These are phyloP conservation scores for Burhinus oedicnemus DNA, from an alignment of 2,113 vertebrate genomes.

Conservation along the genomic window DNA sequence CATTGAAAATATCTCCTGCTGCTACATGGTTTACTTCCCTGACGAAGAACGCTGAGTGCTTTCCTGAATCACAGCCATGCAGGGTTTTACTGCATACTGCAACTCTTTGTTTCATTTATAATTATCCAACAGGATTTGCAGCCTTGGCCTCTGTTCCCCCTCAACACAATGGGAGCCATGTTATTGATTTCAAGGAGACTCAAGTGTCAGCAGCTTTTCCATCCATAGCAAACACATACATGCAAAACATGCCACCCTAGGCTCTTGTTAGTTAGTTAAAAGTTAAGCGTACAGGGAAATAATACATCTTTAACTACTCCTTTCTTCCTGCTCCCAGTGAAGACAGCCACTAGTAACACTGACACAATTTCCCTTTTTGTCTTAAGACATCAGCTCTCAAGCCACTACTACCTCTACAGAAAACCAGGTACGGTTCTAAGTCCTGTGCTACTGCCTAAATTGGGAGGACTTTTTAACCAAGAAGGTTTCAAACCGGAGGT, in stretches of 20 bases:
- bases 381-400: background rate
- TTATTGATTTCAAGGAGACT: background rate
- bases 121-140: background rate
- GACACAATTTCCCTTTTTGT: background rate
- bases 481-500: background rate
- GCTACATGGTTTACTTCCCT: background rate
- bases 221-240: background rate
- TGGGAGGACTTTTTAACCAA: background rate
- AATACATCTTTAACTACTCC: background rate
- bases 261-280: background rate
- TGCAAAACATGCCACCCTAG: background rate
- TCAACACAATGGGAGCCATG: background rate
- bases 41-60: background rate
- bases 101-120: background rate
- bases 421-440: background rate
- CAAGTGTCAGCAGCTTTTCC: background rate
- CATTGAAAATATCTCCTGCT: background rate
- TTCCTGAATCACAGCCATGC: background rate
- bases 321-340: background rate
- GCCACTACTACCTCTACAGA: background rate
- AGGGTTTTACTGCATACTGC: background rate
- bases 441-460: background rate
- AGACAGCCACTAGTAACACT: background rate
- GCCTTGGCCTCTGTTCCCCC: background rate
- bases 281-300: background rate